Conservation (phyloP, 2,888 invertebrate species). For the Thelaira solivaga region DNA sequence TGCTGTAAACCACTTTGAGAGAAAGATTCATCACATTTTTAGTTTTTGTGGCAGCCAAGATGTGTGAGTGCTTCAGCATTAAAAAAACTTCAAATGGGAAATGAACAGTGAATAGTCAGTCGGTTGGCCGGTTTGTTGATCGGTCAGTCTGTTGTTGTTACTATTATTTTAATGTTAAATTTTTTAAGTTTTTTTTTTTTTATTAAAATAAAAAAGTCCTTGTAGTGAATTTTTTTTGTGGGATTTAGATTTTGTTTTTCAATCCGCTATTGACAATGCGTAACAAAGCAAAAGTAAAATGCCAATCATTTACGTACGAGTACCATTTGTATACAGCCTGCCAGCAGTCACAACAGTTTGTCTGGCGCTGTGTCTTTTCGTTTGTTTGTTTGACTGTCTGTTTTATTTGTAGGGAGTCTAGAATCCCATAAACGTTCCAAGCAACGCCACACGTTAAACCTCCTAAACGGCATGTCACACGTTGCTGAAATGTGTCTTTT, state of each 20-base stretch:
- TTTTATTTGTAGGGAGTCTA: background rate
- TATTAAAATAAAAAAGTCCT: conserved; percentile 13
- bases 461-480: conserved; percentile 57
- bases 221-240: conserved; percentile 14
- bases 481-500: conserved; percentile 58
- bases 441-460: conserved; percentile 56
- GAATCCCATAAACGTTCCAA: background rate
- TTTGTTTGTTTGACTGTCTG: background rate
- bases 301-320: conserved; percentile 58
- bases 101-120: too few relatives aligned
- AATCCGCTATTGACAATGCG: conserved; percentile 60
- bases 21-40: conserved; percentile 52
- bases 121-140: too few relatives aligned
- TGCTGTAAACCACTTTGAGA: conserved; percentile 20
- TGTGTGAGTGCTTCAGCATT: background rate
- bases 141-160: background rate
- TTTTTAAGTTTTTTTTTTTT: background rate
- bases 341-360: background rate
- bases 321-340: conserved; percentile 27
- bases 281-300: conserved; percentile 62
- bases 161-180: conserved; percentile 24
- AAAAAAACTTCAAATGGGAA: conserved; percentile 8
- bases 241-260: conserved; percentile 4
- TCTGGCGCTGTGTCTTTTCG: background rate
- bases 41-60: background rate